phyloP scores from a whole-genome alignment of 1,140 invertebrate species.

The Caenorhabditis tropicalis region DNA sequence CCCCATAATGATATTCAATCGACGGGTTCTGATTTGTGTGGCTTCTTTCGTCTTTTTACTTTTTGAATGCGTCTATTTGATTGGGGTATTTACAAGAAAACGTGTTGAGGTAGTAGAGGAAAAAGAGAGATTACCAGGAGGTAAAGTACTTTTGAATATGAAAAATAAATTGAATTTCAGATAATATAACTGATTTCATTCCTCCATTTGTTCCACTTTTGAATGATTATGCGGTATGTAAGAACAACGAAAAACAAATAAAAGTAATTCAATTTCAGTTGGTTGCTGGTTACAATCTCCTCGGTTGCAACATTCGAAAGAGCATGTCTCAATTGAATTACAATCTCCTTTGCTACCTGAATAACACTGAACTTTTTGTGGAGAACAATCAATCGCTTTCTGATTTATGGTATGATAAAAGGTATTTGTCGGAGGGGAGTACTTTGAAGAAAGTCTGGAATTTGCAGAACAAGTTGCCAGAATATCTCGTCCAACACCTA shows the following conservation, averaged over 20 bases:
- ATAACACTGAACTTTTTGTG: background rate
- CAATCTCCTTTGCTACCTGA: background rate
- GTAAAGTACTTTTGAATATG: background rate
- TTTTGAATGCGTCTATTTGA: background rate
- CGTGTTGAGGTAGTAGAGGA: background rate
- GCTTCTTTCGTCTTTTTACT: background rate
- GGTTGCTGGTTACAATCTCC: background rate
- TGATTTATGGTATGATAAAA: background rate
- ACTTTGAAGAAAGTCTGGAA: no score
- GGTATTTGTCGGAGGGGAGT: no score
- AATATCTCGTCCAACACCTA: background rate
- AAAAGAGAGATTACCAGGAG: background rate
- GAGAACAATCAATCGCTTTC: background rate
- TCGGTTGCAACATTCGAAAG: background rate
- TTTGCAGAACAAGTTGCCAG: background rate
- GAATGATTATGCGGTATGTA: background rate
- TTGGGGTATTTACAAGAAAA: background rate
- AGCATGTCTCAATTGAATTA: background rate
- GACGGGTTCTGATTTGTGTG: background rate
- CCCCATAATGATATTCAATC: no score
- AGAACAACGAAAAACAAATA: background rate
- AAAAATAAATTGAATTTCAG: background rate
- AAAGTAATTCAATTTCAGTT: background rate
- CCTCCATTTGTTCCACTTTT: background rate
- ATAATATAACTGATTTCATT: background rate